phyloP scores from a whole-genome alignment of 2,113 vertebrate species.

The Atrichornis clamosus region DNA sequence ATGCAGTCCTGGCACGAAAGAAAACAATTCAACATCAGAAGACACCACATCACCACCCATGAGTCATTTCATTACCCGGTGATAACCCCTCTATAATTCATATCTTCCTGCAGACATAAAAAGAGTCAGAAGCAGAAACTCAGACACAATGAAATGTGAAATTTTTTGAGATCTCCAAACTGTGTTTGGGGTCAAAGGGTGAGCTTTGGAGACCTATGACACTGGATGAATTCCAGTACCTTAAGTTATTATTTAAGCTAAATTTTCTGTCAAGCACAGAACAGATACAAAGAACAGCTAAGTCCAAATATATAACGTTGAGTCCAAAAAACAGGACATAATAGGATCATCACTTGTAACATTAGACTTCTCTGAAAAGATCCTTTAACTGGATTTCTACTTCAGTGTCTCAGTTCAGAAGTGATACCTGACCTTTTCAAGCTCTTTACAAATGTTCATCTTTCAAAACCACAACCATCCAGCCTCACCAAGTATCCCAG shows the following conservation, averaged over 20 bases:
- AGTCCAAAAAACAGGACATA: neutral
- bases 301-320: neutral
- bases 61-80: neutral
- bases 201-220: neutral
- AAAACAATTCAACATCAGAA: neutral
- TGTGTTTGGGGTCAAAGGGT: neutral
- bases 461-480: neutral
- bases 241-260: neutral
- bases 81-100: neutral
- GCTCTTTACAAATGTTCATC: neutral
- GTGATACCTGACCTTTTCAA: neutral
- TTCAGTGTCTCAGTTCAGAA: neutral
- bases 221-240: neutral
- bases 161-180: neutral
- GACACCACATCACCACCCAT: neutral
- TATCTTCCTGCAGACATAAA: neutral
- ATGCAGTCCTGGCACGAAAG: constrained; percentile 85
- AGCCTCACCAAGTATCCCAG: neutral
- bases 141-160: neutral
- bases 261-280: neutral
- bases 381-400: neutral
- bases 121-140: neutral
- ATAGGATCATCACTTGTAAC: neutral
- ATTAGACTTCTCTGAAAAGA: neutral
- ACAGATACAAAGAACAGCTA: neutral